Evolutionary conservation across 92 coral and sea anemone genomes (phyloP), one percentile per base, ranked within the genome.

Genomic region (Porites lobata): DNA sequence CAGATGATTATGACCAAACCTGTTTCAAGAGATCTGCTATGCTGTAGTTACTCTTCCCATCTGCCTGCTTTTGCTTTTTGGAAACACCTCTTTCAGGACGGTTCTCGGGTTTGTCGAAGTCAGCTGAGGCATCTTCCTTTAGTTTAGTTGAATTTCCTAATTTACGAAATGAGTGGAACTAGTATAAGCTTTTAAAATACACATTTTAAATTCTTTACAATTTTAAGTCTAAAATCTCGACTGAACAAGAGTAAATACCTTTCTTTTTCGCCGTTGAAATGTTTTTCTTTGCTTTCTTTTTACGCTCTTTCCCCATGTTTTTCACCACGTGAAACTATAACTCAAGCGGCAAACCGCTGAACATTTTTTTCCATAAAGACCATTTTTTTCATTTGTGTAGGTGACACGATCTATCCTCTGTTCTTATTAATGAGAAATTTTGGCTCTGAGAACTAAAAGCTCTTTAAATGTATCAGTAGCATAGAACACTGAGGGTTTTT

Each of bases 21-120:
- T 96, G 95, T 65, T 90, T 89, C 12, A 96, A 75, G 51, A 96
- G 84, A 73, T 96, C 98, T 65, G 87, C 90, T 17, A 90, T 86
- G 63, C 79, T 85, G 82, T 94, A 94, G 26, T 87, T 66, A 20
- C 51, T 83, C 62, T 71, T 68, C 68, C 79, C 83, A 32, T 4
- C 43, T 58, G 81, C 83, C 59, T 26, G 75, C 20, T 50, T 54
- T 22, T 67, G 15, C 65, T 72, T 52, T 62, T 51, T 79, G 1
- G 66, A 20, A 17, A 15, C 67, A 19, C 12, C 66, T 43, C 43
- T 56, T 26, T 88, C 84, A 76, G 69, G 17, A 82, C 75, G 79
- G 52, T 65, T 69, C 21, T 83, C 71, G 43, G 74, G 71, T 62
- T 75, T 59, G n/a, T 51, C 13, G 7, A 58, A 66, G 9, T 69